Evolutionary conservation across 2,797 vertebrate genomes (phyloP).

Genomic region (Lepilemur septentrionalis): DNA sequence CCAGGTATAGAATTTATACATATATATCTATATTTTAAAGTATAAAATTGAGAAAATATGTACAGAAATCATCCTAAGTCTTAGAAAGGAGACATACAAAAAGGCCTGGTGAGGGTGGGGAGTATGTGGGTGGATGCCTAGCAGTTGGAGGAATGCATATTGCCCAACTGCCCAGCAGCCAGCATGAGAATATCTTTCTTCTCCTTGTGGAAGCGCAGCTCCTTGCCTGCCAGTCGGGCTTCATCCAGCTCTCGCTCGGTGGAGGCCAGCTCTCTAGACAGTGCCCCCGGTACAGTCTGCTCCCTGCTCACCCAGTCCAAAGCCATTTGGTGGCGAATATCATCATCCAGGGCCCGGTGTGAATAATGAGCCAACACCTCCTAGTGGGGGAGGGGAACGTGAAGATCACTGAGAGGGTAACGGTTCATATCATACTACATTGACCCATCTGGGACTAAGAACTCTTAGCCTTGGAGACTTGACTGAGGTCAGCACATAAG

Average conservation of each 20-base stretch:
- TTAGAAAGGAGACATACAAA: conserved; percentile 77
- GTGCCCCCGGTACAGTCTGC: conserved; percentile 89
- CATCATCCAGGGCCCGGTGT: conserved; percentile 96
- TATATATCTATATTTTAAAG: conserved; percentile 53
- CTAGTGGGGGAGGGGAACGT: conserved; percentile 78
- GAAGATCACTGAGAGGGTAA: neutral
- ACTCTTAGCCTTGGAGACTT: neutral
- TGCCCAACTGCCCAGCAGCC: conserved; percentile 88
- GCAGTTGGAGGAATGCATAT: conserved; percentile 89
- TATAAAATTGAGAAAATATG: conserved; percentile 76
- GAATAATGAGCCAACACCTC: conserved; percentile 99
- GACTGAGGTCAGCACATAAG: neutral
- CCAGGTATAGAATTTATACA: conserved; percentile 61
- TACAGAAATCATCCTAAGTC: conserved; percentile 70
- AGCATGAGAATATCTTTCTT: conserved; percentile 89
- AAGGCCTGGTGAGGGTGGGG: neutral
- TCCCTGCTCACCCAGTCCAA: conserved; percentile 98
- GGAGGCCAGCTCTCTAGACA: conserved; percentile 91
- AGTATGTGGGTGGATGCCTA: conserved; percentile 54
- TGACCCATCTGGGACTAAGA: neutral
- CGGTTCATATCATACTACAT: neutral
- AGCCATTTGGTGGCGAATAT: conserved; percentile 98
- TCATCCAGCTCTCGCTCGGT: conserved; percentile 96
- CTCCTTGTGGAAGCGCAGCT: conserved; percentile 95
- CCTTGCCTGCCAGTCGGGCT: conserved; percentile 94